phyloP scores from a whole-genome alignment of 2,797 vertebrate species.

The Pteronotus mesoamericanus region DNA sequence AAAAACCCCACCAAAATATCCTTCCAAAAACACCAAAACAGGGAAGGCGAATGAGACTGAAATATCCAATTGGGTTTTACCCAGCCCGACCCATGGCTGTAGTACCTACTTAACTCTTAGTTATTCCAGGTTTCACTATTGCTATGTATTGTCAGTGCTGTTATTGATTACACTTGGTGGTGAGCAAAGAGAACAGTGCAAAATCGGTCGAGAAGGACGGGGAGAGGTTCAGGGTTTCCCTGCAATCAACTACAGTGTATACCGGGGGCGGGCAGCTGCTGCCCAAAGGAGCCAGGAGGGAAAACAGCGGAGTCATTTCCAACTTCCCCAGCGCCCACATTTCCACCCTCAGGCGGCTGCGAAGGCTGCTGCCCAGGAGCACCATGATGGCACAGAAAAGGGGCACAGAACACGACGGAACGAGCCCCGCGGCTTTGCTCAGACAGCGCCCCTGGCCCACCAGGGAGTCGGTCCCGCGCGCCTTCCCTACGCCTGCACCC shows the following conservation, averaged over 20 bases:
- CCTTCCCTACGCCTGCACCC: slow-evolving; percentile 45
- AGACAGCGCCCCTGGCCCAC: slow-evolving; percentile 48
- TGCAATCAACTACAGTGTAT: slow-evolving; percentile 81
- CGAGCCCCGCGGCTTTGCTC: not conserved
- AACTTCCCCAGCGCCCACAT: slow-evolving; percentile 78
- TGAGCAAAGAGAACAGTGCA: slow-evolving; percentile 82
- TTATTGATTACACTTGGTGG: slow-evolving; percentile 80
- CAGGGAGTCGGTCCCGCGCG: slow-evolving; percentile 60
- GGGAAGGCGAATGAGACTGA: slow-evolving; percentile 75
- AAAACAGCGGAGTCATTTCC: slow-evolving; percentile 81
- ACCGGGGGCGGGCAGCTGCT: slow-evolving; percentile 80
- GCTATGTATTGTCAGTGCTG: slow-evolving; percentile 77
- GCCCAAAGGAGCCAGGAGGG: slow-evolving; percentile 80
- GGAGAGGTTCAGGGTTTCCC: slow-evolving; percentile 80
- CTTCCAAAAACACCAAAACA: slow-evolving; percentile 48
- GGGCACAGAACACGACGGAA: not conserved
- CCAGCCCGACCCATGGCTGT: slow-evolving; percentile 84
- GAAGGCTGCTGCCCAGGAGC: slow-evolving; percentile 74
- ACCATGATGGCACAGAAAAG: slow-evolving; percentile 78
- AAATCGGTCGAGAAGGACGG: slow-evolving; percentile 73
- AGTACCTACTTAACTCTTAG: slow-evolving; percentile 75
- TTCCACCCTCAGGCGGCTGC: slow-evolving; percentile 75
- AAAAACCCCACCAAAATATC: not conserved
- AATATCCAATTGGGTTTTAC: slow-evolving; percentile 79
- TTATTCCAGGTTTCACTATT: slow-evolving; percentile 81